These are phyloP conservation scores for Scaptodrosophila latifasciaeformis DNA, from an alignment of 2,888 invertebrate species.

Conservation along the genomic window DNA sequence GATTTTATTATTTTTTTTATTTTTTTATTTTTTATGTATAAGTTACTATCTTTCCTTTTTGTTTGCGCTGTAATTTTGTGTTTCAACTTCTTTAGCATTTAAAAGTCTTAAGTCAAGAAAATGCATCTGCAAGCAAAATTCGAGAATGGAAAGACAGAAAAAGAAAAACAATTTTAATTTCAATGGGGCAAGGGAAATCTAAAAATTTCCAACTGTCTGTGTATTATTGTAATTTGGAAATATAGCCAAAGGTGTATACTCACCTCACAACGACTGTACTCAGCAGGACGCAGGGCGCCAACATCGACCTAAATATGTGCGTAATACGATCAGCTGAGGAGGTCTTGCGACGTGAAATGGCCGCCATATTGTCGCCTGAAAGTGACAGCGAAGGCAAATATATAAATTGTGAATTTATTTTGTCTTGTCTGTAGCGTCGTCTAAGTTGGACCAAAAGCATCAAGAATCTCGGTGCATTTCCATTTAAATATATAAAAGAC, in stretches of 20 bases:
- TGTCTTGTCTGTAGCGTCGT: too few relatives aligned
- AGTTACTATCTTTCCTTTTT: constrained; percentile 32
- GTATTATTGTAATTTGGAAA: too few relatives aligned
- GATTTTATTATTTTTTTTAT: constrained; percentile 25
- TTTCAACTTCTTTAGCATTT: constrained; percentile 21
- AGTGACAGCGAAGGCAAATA: constrained; percentile 20
- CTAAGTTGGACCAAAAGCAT: too few relatives aligned
- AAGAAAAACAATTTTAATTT: neutral
- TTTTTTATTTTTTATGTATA: too few relatives aligned
- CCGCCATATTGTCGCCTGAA: constrained; percentile 92
- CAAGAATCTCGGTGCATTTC: constrained; percentile 36
- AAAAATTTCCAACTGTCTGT: neutral
- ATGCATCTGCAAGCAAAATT: constrained; percentile 51
- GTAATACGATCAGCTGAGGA: constrained; percentile 75
- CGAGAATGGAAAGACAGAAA: constrained; percentile 7
- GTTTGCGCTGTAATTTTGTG: constrained; percentile 12
- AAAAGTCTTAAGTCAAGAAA: constrained; percentile 69
- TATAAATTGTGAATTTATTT: constrained; percentile 38
- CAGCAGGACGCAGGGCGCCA: constrained; percentile 74
- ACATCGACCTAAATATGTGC: constrained; percentile 74
- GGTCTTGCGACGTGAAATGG: constrained; percentile 87
- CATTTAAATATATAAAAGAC: constrained; percentile 59
- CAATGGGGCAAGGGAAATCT: neutral
- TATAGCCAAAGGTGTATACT: too few relatives aligned
- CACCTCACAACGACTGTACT: constrained; percentile 74